Evolutionary conservation across 2,888 invertebrate species (phyloP).

Genomic region (Microctonus brassicae): DNA sequence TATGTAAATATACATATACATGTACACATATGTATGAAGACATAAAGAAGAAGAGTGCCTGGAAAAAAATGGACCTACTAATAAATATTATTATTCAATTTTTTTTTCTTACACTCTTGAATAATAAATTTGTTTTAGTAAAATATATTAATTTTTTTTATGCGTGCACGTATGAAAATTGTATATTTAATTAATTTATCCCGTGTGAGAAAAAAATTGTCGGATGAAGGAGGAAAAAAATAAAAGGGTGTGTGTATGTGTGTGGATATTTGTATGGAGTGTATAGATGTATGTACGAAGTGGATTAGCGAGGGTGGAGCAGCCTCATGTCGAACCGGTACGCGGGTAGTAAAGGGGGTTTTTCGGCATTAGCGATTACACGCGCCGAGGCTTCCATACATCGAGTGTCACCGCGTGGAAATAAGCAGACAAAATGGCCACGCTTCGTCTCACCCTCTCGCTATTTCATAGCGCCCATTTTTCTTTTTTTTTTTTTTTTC

Average conservation of each 20-base stretch:
- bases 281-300: constrained; percentile 20
- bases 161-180: background rate
- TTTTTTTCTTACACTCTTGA: background rate
- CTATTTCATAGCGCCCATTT: constrained; percentile 53
- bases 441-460: constrained; percentile 60
- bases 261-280: background rate
- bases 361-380: constrained; percentile 68
- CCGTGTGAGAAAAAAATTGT: background rate
- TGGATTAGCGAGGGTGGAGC: constrained; percentile 25
- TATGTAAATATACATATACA: background rate
- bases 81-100: background rate
- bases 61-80: background rate
- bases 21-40: background rate
- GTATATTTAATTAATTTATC: background rate
- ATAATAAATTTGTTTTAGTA: background rate
- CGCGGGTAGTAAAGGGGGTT: constrained; percentile 50
- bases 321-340: constrained; percentile 10
- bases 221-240: background rate
- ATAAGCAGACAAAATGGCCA: constrained; percentile 68
- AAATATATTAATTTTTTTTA: background rate
- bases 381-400: constrained; percentile 65
- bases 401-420: constrained; percentile 65
- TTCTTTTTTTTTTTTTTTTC: constrained; percentile 27
- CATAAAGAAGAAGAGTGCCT: background rate
- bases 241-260: background rate